Evolutionary conservation across 2,888 invertebrate genomes (phyloP).

Genomic region (Cantharis rustica): DNA sequence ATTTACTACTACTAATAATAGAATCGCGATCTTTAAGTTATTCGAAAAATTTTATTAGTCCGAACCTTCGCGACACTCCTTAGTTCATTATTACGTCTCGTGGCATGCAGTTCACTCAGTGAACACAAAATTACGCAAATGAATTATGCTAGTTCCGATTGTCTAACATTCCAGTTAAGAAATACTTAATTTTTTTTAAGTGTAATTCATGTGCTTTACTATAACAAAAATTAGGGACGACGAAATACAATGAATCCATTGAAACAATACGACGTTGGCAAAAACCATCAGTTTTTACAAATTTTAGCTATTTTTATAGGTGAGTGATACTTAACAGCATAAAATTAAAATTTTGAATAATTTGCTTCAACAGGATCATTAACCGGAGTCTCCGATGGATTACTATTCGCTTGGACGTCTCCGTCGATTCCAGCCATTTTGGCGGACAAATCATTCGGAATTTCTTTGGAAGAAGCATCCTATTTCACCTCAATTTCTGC

Average conservation of each 20-base stretch:
- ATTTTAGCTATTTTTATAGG: background rate
- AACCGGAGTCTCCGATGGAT: slow-evolving; percentile 28
- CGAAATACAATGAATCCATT: background rate
- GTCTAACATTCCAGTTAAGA: background rate
- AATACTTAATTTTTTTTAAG: background rate
- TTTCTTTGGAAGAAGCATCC: slow-evolving; percentile 12
- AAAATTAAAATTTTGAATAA: background rate
- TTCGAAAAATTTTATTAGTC: background rate
- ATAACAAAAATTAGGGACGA: background rate
- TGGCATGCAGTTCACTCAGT: background rate
- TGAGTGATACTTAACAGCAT: background rate
- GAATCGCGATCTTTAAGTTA: background rate
- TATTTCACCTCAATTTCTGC: background rate
- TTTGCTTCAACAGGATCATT: slow-evolving; percentile 24
- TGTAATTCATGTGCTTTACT: background rate
- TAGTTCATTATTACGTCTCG: background rate
- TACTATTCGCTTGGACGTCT: slow-evolving; percentile 30
- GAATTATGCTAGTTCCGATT: background rate
- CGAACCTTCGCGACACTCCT: background rate
- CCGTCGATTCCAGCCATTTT: slow-evolving; percentile 24
- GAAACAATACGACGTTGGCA: background rate
- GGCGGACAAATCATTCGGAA: slow-evolving; percentile 1
- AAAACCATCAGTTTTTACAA: background rate
- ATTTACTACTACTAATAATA: background rate
- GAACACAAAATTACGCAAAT: background rate